Evolutionary conservation across 2,888 invertebrate genomes (phyloP), one percentile per base, ranked within the genome.

Genomic region (Conistra vaccinii): DNA sequence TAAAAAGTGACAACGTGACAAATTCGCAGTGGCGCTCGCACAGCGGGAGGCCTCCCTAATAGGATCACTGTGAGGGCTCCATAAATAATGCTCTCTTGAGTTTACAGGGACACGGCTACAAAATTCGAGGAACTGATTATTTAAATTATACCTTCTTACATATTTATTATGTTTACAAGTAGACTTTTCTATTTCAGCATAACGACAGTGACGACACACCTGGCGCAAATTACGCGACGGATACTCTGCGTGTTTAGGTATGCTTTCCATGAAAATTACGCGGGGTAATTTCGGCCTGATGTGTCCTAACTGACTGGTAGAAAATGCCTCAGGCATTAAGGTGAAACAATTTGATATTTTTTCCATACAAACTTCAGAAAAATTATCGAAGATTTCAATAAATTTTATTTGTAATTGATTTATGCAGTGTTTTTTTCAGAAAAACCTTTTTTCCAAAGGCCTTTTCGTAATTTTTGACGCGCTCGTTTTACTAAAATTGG

Each of bases 41-140:
- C 73, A 71, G 69, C 62, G 69, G 83, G 80, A 61, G 26, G 53
- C 53, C 53, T 51, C 70, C 48, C 83, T 83, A 83, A 83, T 65
- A 71, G 67, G 81, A 73, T 83, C 70, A 76, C 72, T 70, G 72
- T 73, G 73, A 78, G 73, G 68, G 61, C 48, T 57, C 60, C 51
- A 75, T 79, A 79, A 82, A 79, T 75, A 79, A 82, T 82, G 76
- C 76, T 69, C 76, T 76, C 72, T 82, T 68, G 12, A 76, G 61
- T 65, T 74, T 65, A 42, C 12, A 77, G 17, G n/a, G 35, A 69
- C 71, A 53, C 58, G 29, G 35, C 58, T 55, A 51, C 29, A 35
- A 48, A 75, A 35, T 57, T 63, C 2, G 12, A 42, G 48, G 53
- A 65, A 76, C 45, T 76, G 10, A 67, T 51, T 57, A 65, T 75